Evolutionary conservation across 2,113 vertebrate species (phyloP), one percentile per base, ranked within the genome.

Genomic region (Mus musculus): DNA sequence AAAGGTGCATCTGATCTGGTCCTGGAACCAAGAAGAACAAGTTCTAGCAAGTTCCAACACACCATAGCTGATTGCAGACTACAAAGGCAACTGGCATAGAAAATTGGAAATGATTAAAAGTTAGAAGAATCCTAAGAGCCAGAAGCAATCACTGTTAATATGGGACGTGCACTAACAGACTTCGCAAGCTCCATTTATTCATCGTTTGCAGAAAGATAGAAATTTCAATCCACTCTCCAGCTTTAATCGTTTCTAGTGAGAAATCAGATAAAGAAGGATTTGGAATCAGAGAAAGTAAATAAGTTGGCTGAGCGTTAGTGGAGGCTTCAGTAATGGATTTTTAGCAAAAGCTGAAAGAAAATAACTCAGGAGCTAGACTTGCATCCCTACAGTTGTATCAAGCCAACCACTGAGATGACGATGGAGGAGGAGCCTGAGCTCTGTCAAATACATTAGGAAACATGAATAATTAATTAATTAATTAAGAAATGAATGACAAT

Each of bases 221-320:
- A 69, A 88, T 89, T 56, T 91, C 73, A 65, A 28, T 49, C 20
- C 88, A 46, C 81, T 61, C 87, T 96, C 89, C 89, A 89, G 92
- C 24, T 89, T n/a, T 30, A 93, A 54, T 82, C n/a, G 90, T 7
- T 88, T 3, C n/a, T 76, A 67, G 63, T 61, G 42, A n/a, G 12
- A 87, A 89, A 93, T 76, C 65, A 89, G 22, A 52, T 77, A 86
- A 93, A 71, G 6, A 86, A 96, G 56, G 46, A 90, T 75, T 96
- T 88, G 11, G 36, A 92, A 73, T 75, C 69, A 91, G 20, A 46
- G 90, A 94, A 95, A 84, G 2, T 84, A 95, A 96, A 95, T 22
- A 94, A 78, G 80, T 28, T 30, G 39, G 46, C 54, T 86, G 82
- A 89, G 42, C 71, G 71, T 81, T 81, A 63, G 30, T 76, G 63